These are phyloP conservation scores for Halcyon chelicuti DNA, from an alignment of 2,797 vertebrate genomes.

Conservation along the genomic window DNA sequence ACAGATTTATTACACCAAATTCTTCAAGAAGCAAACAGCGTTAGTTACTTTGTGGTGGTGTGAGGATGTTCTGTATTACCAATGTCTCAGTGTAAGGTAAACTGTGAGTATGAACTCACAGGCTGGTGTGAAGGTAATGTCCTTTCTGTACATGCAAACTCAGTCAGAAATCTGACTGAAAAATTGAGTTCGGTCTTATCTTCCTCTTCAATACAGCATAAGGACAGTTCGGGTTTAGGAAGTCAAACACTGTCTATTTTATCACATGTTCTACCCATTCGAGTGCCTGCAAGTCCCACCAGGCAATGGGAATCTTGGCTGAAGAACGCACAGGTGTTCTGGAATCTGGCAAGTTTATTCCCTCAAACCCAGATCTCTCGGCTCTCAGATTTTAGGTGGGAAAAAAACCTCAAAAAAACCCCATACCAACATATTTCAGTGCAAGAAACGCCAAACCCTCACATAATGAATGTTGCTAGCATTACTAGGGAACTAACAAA, in stretches of 20 bases:
- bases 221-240: not conserved
- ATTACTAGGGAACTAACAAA: not conserved
- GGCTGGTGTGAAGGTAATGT: not conserved
- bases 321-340: not conserved
- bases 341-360: not conserved
- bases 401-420: no score
- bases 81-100: not conserved
- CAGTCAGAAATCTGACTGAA: not conserved
- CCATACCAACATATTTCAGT: not conserved
- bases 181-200: not conserved
- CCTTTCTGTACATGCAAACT: not conserved
- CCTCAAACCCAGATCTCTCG: not conserved
- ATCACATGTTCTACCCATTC: not conserved
- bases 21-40: not conserved
- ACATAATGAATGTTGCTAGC: not conserved
- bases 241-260: not conserved
- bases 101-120: not conserved
- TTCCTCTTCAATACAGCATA: not conserved
- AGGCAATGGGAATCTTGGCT: not conserved
- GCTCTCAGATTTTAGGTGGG: not conserved
- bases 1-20: not conserved
- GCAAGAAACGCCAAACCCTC: not conserved
- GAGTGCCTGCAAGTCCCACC: not conserved
- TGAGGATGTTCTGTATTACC: not conserved
- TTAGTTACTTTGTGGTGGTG: not conserved